These are phyloP conservation scores for Chrysolina oricalcia DNA, from an alignment of 2,888 invertebrate species.

Conservation along the genomic window DNA sequence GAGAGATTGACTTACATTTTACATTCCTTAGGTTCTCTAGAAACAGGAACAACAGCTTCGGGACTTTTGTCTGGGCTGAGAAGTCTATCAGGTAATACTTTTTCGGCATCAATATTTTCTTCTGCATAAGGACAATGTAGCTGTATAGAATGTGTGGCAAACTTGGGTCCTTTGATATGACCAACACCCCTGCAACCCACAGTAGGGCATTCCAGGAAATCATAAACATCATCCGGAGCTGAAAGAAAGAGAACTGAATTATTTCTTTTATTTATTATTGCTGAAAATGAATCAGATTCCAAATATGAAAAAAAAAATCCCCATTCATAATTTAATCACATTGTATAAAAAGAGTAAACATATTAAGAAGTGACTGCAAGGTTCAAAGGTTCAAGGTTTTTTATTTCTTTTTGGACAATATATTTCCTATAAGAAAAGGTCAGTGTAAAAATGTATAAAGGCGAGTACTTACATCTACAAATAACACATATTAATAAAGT, in stretches of 20 bases:
- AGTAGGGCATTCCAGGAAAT: constrained; percentile 83
- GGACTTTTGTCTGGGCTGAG: constrained; percentile 70
- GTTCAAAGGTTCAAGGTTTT: no score
- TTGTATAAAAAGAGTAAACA: no score
- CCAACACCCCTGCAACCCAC: constrained; percentile 92
- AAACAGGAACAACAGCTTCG: constrained; percentile 69
- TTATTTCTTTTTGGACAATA: no score
- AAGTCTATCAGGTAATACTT: constrained; percentile 73
- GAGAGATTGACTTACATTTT: constrained; percentile 59
- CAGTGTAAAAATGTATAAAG: no score
- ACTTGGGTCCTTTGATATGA: constrained; percentile 86
- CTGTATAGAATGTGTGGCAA: constrained; percentile 81
- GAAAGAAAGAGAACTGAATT: constrained; percentile 49
- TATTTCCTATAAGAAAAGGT: no score
- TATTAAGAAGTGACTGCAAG: no score
- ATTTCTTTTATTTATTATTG: no score
- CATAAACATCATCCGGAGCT: constrained; percentile 79
- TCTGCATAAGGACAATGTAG: constrained; percentile 85
- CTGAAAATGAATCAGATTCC: no score
- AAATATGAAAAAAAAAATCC: no score
- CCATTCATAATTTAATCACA: no score
- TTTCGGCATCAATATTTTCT: constrained; percentile 74
- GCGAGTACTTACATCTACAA: no score
- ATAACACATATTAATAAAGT: no score
- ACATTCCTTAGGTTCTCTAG: constrained; percentile 67